Base-by-base conservation (phyloP, 2,888 invertebrate genomes). In the Myopa testacea region DNA sequence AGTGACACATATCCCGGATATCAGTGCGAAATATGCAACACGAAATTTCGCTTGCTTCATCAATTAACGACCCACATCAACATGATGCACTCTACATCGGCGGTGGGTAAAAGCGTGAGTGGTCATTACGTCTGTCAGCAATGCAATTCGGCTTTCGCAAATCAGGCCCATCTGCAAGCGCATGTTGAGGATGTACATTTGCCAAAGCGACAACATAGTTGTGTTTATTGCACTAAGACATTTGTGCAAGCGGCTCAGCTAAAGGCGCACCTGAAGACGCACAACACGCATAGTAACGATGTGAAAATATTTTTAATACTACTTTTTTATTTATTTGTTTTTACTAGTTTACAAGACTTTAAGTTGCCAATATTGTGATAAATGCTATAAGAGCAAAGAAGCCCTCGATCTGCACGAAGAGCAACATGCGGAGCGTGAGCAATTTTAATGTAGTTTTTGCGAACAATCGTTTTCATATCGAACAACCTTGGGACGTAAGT, bases 391-490 rank as follows among this genome's bases (percentile, higher is more conserved):
- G 1, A 63, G 75, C 6, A 74, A 65, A 70, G 78, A 78, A 77
- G 76, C 78, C 60, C 73, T 78, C 26, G 63, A 78, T 45, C 45
- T 78, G 74, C 81, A 81, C 70, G 78, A 81, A 62, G 72, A 78
- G 12, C 76, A 77, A 58, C 81, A 81, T 26, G 76, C 78, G 14
- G 76, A 76, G 4, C 78, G 77, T 76, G 79, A 81, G 62, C 77
- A 71, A 62, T 81, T 81, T 63, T 80, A 81, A 68, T 81, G 81
- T 74, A 80, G 77, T 75, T 81, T 81, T 78, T 81, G 81, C 70
- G 77, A 78, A 45, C 77, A 81, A 70, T 79, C 81, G 26, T 80
- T 81, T 78, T 77, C 69, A 26, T 81, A 79, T 72, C 78, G 80
- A 0, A 75, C 76, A 34, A 63, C 79, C 5, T 76, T 81, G 6